A percentile compares a stretch with the other conserved stretches of the same genome.
phyloP scores from a whole-genome alignment of 2,797 vertebrate species.

The Podargus strigoides region DNA sequence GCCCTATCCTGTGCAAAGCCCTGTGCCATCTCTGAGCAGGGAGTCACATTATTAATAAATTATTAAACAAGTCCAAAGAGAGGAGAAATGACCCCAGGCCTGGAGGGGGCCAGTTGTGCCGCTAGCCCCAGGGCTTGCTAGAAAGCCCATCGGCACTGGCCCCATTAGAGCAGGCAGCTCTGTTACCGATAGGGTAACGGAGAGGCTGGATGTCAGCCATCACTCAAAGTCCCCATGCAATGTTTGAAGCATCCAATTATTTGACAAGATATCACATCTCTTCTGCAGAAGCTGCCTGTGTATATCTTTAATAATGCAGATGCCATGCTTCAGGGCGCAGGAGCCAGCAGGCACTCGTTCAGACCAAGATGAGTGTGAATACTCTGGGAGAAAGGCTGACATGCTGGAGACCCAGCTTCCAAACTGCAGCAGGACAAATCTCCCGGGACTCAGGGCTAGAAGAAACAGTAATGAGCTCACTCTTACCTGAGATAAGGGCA shows the following conservation, averaged over 20 bases:
- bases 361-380: neutral
- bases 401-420: neutral
- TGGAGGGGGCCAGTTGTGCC: rapidly evolving
- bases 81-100: neutral
- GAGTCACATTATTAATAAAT: neutral
- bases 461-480: rapidly evolving
- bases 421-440: neutral
- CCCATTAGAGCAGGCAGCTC: neutral
- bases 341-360: rapidly evolving
- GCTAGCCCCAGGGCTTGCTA: neutral
- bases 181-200: rapidly evolving
- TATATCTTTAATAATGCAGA: neutral
- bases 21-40: neutral
- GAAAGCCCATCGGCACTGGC: neutral
- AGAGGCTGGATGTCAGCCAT: neutral
- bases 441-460: rapidly evolving
- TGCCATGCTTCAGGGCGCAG: rapidly evolving
- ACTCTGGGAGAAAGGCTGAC: neutral
- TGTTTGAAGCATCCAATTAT: neutral
- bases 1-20: neutral
- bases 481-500: slow-evolving; percentile 89
- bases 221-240: neutral
- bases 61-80: neutral
- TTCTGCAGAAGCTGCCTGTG: neutral
- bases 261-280: neutral